These are phyloP conservation scores for Halisarca cf. caerulea DNA, from an alignment of 37 sponge, comb jelly and placozoan genomes.

Conservation along the genomic window DNA sequence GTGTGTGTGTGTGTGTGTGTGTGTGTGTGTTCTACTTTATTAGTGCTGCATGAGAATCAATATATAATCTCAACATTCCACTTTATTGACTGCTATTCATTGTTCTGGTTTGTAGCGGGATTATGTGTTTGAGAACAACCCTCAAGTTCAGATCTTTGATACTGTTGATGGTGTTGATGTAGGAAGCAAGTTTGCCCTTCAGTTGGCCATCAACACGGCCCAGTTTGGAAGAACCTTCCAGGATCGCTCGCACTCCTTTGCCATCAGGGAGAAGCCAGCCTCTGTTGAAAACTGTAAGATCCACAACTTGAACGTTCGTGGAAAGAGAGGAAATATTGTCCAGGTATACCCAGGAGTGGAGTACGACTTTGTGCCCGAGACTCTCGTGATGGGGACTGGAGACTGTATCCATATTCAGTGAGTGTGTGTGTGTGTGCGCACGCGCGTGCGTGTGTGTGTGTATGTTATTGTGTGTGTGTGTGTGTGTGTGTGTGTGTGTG, in stretches of 20 bases:
- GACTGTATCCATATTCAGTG: constrained; percentile 91
- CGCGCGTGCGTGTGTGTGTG: no score
- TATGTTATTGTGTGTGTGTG: no score
- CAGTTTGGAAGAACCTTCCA: constrained; percentile 99
- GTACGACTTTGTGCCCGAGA: constrained; percentile 98
- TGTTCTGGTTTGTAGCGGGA: constrained; percentile 84
- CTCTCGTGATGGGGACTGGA: constrained; percentile 32
- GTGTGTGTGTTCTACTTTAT: neutral
- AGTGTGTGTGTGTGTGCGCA: constrained; percentile 22
- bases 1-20: neutral
- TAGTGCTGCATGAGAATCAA: neutral
- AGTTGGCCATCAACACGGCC: constrained; percentile 95
- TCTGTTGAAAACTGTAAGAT: constrained; percentile 50
- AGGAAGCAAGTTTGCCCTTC: constrained; percentile 57
- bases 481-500: no score
- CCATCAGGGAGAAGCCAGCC: constrained; percentile 67
- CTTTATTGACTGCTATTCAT: neutral
- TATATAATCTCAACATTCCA: neutral
- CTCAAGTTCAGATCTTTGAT: constrained; percentile 81
- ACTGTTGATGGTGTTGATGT: neutral
- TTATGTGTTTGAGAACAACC: constrained; percentile 93
- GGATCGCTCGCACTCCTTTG: constrained; percentile 85
- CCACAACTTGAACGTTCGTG: constrained; percentile 94
- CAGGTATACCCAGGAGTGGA: constrained; percentile 98
- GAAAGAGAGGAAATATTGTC: constrained; percentile 98